Conservation (phyloP, 2,113 vertebrate genomes). For the Geococcyx californianus region DNA sequence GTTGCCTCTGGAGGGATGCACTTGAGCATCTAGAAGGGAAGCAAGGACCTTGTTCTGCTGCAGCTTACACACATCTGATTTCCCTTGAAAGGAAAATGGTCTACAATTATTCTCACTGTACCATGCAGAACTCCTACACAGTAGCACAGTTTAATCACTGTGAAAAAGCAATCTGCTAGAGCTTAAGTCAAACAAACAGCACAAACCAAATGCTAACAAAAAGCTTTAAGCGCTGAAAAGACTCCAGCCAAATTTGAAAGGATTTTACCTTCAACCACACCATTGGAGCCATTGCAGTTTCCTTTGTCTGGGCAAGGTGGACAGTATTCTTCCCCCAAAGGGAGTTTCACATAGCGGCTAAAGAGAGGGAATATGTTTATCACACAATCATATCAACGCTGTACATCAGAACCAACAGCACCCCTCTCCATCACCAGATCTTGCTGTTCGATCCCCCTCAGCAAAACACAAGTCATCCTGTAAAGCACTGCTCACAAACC, state of each 20-base stretch:
- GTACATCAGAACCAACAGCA: background rate
- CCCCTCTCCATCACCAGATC: background rate
- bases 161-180: background rate
- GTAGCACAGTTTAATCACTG: rapidly evolving
- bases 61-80: background rate
- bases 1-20: background rate
- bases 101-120: background rate
- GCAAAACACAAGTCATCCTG: background rate
- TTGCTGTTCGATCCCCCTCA: background rate
- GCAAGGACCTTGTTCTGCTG: background rate
- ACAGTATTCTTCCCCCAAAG: slow-evolving; percentile 72
- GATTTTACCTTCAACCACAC: slow-evolving; percentile 83
- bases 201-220: background rate
- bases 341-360: slow-evolving; percentile 89
- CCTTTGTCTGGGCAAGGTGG: slow-evolving; percentile 73
- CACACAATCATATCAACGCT: background rate
- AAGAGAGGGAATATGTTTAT: background rate
- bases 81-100: background rate
- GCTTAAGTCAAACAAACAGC: background rate
- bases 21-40: background rate
- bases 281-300: slow-evolving; percentile 83
- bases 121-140: background rate
- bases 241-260: background rate
- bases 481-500: background rate
- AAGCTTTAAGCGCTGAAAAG: background rate